phyloP scores from a whole-genome alignment of 2,888 invertebrate genomes.

The Lottia scabra region DNA sequence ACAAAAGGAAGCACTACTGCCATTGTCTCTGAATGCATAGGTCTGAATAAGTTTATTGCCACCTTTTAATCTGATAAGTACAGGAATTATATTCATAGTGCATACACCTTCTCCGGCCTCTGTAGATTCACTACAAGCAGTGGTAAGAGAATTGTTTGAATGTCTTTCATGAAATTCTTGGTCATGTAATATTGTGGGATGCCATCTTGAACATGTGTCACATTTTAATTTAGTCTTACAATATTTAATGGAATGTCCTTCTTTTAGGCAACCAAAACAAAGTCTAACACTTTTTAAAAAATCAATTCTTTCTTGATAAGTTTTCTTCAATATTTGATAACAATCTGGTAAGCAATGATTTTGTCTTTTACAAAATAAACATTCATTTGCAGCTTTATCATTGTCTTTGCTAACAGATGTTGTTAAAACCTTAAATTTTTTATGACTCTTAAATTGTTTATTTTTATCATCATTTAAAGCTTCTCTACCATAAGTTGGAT shows the following conservation, averaged over 20 bases:
- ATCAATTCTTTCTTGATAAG: not conserved
- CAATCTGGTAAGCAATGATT: not conserved
- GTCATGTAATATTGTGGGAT: constrained; percentile 2
- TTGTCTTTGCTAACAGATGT: not conserved
- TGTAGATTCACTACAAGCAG: not conserved
- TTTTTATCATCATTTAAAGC: not conserved
- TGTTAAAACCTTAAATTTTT: not conserved
- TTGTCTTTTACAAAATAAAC: no score
- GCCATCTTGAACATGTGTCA: not conserved
- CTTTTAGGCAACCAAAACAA: constrained; percentile 5
- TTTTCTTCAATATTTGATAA: not conserved
- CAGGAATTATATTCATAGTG: not conserved
- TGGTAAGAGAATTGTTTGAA: not conserved
- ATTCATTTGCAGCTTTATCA: not conserved
- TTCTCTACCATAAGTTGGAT: not conserved
- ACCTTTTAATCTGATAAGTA: no score
- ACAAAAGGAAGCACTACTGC: no score
- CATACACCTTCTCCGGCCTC: not conserved
- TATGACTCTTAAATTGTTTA: not conserved
- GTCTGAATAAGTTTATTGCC: no score
- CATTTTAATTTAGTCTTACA: not conserved
- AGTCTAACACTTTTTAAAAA: not conserved
- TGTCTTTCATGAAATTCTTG: not conserved
- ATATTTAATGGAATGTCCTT: not conserved
- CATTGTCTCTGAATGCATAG: no score